Base-by-base conservation (phyloP, 2,113 vertebrate species). In the Eudyptes chrysolophus region DNA sequence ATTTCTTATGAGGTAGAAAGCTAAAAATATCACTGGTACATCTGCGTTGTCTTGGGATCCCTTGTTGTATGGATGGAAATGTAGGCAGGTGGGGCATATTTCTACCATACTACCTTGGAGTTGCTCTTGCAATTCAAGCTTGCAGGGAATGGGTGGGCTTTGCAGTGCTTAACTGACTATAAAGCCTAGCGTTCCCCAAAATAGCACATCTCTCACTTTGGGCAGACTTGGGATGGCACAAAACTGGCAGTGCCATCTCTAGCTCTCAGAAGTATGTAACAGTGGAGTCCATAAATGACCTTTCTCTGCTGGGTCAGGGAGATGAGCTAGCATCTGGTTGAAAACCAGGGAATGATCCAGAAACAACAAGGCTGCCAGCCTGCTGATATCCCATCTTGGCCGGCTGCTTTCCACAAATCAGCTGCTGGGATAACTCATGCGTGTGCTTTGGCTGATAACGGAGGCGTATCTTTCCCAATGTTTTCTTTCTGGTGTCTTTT, bases 361-460 rank as follows among this genome's bases (percentile, higher is more conserved):
- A 77, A 72, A 58, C 27, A 71, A 69, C 4, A 38, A 38, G 22
- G 52, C 26, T 94, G 34, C 21, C 66, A 86, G 44, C 38, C 44
- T 86, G 68, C 40, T 8, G 20, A 51, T 64, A 44, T 5, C 7
- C 48, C 22, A 62, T 0, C 72, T n/a, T 30, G 19, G 46, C 27
- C 46, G 29, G 52, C 30, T 42, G 29, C 62, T 93, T 83, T 84
- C 44, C 65, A 66, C 15, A 69, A 65, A 49, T 61, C 34, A 15
- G 6, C 21, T 79, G 57, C n/a, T 90, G n/a, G 36, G 51, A 29
- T 70, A 7, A 30, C 57, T 89, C 0, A 0, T 60, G 48, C 1
- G 0, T 30, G 29, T 77, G 10, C 61, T 82, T 58, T 54, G 38
- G 30, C n/a, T 82, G 27, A 11, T 54, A 48, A 55, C 0, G 2